Conservation (phyloP, 2,797 vertebrate genomes). For the Channallabes apus region DNA sequence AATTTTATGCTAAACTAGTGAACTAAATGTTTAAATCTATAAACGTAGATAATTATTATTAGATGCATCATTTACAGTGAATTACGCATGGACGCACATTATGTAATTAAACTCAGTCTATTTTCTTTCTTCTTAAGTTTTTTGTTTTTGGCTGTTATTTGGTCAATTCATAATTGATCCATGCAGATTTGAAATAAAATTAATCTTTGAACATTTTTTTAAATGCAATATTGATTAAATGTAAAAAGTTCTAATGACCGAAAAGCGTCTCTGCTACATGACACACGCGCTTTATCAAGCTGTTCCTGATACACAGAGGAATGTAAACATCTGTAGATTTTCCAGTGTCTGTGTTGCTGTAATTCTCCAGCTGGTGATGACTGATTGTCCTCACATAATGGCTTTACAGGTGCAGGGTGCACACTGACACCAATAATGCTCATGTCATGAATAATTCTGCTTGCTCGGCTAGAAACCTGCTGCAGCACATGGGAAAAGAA, state of each 20-base stretch:
- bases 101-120: not conserved
- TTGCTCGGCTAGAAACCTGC: conserved; percentile 32
- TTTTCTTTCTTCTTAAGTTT: too few species aligned
- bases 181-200: too few species aligned
- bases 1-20: not conserved
- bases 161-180: too few species aligned
- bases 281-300: not conserved
- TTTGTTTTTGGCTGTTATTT: too few species aligned
- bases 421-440: conserved; percentile 54
- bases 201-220: too few species aligned
- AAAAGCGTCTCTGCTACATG: not conserved
- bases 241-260: not conserved
- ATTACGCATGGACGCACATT: not conserved
- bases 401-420: conserved; percentile 55
- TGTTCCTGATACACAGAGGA: conserved; percentile 53
- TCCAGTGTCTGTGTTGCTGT: conserved; percentile 62
- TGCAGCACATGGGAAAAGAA: not conserved
- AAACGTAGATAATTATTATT: not conserved
- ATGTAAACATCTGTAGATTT: conserved; percentile 66
- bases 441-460: conserved; percentile 51
- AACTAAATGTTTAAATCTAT: not conserved
- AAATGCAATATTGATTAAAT: too few species aligned
- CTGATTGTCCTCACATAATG: conserved; percentile 62
- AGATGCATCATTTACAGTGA: not conserved
- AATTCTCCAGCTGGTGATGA: conserved; percentile 58